phyloP scores from a whole-genome alignment of 1,140 invertebrate genomes.

The Eupristina koningsbergeri region DNA sequence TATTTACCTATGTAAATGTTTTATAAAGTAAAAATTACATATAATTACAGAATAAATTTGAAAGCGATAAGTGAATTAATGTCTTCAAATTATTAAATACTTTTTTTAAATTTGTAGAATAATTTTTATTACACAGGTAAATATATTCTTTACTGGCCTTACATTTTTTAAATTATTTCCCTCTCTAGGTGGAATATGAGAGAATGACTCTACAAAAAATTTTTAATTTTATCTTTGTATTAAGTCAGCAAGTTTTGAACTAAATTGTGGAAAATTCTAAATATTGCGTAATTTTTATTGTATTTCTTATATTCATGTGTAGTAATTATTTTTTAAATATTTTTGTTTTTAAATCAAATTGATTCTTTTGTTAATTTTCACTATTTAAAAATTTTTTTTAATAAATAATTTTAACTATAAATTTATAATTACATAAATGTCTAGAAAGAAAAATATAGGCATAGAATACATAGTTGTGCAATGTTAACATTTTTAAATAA shows the following conservation, averaged over 20 bases:
- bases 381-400: background rate
- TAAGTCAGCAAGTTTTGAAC: conserved; percentile 12
- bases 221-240: background rate
- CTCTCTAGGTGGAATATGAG: conserved; percentile 7
- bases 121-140: conserved; percentile 22
- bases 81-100: conserved; percentile 15
- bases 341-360: background rate
- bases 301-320: background rate
- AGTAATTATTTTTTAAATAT: background rate
- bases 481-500: background rate
- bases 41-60: background rate
- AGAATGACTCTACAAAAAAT: background rate
- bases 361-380: background rate
- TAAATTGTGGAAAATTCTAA: conserved; percentile 19
- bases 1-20: conserved; percentile 15
- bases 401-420: background rate
- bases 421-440: background rate
- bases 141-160: background rate
- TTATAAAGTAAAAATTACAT: conserved; percentile 1
- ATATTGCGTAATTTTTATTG: background rate
- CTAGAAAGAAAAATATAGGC: background rate
- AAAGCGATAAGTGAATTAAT: conserved; percentile 15
- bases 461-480: background rate
- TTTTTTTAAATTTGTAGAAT: background rate
- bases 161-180: background rate